phyloP scores from a whole-genome alignment of 2,888 invertebrate genomes.

The Pandemis corylana region DNA sequence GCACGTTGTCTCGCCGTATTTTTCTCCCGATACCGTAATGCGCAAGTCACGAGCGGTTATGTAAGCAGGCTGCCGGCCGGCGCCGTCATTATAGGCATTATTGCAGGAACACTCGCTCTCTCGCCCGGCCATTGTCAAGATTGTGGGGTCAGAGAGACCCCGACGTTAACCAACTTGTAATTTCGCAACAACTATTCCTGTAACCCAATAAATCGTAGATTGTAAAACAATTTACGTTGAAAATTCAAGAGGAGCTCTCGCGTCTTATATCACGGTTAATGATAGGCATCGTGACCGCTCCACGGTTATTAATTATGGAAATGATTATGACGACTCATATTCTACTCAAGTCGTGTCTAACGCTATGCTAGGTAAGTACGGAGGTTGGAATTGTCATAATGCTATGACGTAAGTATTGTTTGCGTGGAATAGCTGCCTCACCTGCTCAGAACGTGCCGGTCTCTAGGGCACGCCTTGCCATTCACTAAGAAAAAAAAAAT shows the following conservation, averaged over 20 bases:
- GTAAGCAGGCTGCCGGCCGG: conserved; percentile 81
- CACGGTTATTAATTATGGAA: conserved; percentile 77
- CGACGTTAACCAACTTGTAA: conserved; percentile 75
- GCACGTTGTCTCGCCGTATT: conserved; percentile 68
- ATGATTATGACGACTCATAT: conserved; percentile 69
- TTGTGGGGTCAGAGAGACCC: conserved; percentile 80
- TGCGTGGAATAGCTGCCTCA: conserved; percentile 29
- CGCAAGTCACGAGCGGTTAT: conserved; percentile 84
- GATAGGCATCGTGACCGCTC: conserved; percentile 73
- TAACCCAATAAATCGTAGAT: conserved; percentile 78
- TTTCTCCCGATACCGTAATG: conserved; percentile 82
- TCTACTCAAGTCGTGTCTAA: conserved; percentile 60
- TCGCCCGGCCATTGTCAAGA: conserved; percentile 81
- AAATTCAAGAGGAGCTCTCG: conserved; percentile 54
- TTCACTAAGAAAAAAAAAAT: conserved; percentile 32
- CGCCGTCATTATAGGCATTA: conserved; percentile 81
- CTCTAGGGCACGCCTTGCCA: conserved; percentile 39
- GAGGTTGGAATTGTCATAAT: conserved; percentile 48
- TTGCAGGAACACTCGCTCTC: conserved; percentile 74
- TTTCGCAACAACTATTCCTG: conserved; percentile 77
- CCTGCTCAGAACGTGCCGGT: conserved; percentile 30
- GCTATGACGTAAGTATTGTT: conserved; percentile 41
- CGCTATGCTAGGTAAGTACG: conserved; percentile 51
- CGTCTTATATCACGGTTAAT: conserved; percentile 68
- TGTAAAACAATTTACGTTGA: conserved; percentile 78